phyloP scores from a whole-genome alignment of 2,797 vertebrate genomes.

The Poecilia velifera region DNA sequence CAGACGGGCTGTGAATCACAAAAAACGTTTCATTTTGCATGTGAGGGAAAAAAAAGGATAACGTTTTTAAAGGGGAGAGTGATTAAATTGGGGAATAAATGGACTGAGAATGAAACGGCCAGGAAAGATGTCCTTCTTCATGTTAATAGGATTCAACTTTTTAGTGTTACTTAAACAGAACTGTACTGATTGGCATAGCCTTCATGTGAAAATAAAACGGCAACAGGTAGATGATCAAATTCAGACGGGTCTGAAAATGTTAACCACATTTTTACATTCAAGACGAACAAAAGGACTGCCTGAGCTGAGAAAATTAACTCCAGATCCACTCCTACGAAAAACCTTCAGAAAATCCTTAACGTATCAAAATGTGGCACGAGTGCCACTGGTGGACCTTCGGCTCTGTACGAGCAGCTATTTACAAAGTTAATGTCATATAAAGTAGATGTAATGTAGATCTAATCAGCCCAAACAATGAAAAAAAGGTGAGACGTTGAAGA shows the following conservation, averaged over 20 bases:
- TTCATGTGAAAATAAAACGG: not conserved
- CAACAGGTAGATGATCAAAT: not conserved
- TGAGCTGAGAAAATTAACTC: not conserved
- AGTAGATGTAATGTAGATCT: not conserved
- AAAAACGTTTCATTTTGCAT: not conserved
- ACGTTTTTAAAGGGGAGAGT: conserved; percentile 1
- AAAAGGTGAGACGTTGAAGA: not conserved
- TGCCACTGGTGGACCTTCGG: not conserved
- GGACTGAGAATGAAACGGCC: conserved; percentile 18
- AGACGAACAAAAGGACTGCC: not conserved
- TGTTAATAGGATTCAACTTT: not conserved
- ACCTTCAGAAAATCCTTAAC: not conserved
- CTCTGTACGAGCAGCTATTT: not conserved
- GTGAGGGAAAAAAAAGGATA: not conserved
- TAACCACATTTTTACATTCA: not conserved
- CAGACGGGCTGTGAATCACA: not conserved
- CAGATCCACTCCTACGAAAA: not conserved
- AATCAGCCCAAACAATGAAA: not conserved
- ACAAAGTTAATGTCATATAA: not conserved
- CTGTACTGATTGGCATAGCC: not conserved
- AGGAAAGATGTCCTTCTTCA: not conserved
- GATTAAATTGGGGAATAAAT: conserved; percentile 24
- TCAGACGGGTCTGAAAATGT: not conserved
- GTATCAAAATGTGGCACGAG: not conserved
- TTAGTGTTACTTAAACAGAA: not conserved